These are phyloP conservation scores for Mareca strepera DNA, from an alignment of 2,797 vertebrate genomes.

Conservation along the genomic window DNA sequence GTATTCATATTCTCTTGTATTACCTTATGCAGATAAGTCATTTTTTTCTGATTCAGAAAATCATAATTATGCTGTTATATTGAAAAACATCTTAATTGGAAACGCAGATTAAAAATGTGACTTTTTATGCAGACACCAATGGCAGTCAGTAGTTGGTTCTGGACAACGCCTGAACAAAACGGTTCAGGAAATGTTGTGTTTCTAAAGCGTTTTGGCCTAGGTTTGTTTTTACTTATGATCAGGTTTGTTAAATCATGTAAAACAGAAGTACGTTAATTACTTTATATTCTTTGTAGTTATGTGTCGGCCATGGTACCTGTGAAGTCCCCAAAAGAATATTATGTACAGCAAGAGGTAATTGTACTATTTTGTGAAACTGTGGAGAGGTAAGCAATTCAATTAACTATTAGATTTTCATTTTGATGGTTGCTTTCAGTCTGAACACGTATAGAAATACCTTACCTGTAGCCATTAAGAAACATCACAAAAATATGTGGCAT, in stretches of 20 bases:
- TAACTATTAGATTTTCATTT: neutral
- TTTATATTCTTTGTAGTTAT: slow-evolving; percentile 81
- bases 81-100: neutral
- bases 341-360: slow-evolving; percentile 96
- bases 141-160: neutral
- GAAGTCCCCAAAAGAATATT: slow-evolving; percentile 97
- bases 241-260: neutral
- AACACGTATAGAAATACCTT: neutral
- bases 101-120: neutral
- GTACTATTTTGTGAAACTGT: slow-evolving; percentile 99
- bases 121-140: neutral
- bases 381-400: slow-evolving; percentile 85
- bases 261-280: accelerated
- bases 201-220: neutral
- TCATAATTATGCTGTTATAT: neutral
- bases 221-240: neutral
- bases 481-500: neutral
- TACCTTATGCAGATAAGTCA: neutral
- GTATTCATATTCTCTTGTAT: neutral
- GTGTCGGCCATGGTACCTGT: slow-evolving; percentile 99
- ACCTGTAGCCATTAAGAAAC: neutral
- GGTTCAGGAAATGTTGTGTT: neutral
- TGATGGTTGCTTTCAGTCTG: neutral
- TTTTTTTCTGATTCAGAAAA: neutral
- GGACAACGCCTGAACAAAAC: neutral